Conservation (phyloP, 2,888 invertebrate species). For the Melinaea marsaeus region DNA sequence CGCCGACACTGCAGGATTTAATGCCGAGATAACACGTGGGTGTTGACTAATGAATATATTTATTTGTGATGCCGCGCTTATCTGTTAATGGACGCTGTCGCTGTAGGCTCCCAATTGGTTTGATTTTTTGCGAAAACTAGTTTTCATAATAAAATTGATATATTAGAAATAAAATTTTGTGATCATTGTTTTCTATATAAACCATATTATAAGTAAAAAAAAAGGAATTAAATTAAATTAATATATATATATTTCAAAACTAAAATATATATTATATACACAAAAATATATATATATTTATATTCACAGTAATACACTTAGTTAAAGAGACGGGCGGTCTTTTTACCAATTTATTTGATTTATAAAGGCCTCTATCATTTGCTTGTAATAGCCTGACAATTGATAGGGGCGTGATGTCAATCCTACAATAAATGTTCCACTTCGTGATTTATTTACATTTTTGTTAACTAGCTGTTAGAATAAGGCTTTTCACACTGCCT, state of each 20-base stretch:
- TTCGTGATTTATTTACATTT: constrained; percentile 6
- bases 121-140: background rate
- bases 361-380: constrained; percentile 1
- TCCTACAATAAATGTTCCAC: constrained; percentile 2
- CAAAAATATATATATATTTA: background rate
- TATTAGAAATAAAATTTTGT: no score
- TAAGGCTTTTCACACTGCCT: background rate
- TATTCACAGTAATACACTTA: background rate
- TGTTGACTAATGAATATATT: constrained; percentile 77
- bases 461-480: constrained; percentile 4
- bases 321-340: background rate
- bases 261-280: no score
- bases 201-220: no score
- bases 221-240: no score
- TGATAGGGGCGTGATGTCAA: background rate
- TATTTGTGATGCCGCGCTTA: constrained; percentile 66
- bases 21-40: constrained; percentile 72
- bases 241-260: no score
- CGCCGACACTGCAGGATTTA: constrained; percentile 72
- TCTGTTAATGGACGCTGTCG: constrained; percentile 48
- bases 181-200: no score
- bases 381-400: background rate
- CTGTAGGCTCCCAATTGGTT: background rate
- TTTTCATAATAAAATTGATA: background rate
- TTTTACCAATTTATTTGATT: constrained; percentile 4